Percentiles rank a stretch among this genome's conserved stretches.
These are phyloP conservation scores for Diplodus puntazzo DNA, from an alignment of 2,797 vertebrate genomes.

Conservation along the genomic window DNA sequence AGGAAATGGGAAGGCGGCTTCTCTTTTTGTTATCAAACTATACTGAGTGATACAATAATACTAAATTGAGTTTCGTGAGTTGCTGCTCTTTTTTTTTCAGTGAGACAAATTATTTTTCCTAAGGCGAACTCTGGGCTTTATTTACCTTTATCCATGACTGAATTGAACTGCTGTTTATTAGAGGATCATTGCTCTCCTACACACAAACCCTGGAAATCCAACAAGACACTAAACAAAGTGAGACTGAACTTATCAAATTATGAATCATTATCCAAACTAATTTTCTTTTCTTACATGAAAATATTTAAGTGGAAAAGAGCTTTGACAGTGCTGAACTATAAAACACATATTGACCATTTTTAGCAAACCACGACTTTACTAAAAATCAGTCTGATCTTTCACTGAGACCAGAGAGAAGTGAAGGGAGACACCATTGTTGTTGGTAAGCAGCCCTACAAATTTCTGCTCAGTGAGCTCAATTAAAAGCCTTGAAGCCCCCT, in stretches of 20 bases:
- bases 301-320: constrained; percentile 8
- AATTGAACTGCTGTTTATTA: constrained; percentile 67
- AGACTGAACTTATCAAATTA: constrained; percentile 49
- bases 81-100: constrained; percentile 54
- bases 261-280: constrained; percentile 29
- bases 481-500: constrained; percentile 86
- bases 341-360: constrained; percentile 35
- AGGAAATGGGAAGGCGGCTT: constrained; percentile 61
- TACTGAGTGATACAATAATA: constrained; percentile 51
- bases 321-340: constrained; percentile 14
- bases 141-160: constrained; percentile 70
- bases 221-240: constrained; percentile 54
- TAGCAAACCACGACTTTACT: constrained; percentile 44
- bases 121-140: constrained; percentile 53
- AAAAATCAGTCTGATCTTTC: constrained; percentile 59
- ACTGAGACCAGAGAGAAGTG: constrained; percentile 57
- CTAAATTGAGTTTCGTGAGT: constrained; percentile 56
- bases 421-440: constrained; percentile 71
- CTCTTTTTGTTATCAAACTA: constrained; percentile 61
- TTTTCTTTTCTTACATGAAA: constrained; percentile 13
- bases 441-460: constrained; percentile 83
- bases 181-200: constrained; percentile 60
- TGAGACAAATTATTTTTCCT: constrained; percentile 69
- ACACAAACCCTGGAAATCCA: constrained; percentile 58
- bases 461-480: constrained; percentile 87